Conservation (phyloP, 1,140 invertebrate genomes). For the Macrobrachium rosenbergii region DNA sequence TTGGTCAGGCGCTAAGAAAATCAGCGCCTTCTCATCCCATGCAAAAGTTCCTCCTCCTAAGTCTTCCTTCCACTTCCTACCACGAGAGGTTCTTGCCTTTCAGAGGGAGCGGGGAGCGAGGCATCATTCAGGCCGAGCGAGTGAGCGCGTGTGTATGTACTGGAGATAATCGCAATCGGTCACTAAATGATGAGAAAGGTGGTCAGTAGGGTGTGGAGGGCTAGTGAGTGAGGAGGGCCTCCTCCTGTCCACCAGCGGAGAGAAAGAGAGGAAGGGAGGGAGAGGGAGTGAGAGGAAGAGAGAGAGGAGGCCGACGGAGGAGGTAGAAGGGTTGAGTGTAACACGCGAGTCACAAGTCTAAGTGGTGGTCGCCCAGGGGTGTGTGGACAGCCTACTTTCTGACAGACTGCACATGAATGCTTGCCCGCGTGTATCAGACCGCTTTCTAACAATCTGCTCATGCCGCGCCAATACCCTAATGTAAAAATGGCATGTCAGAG, state of each 20-base stretch:
- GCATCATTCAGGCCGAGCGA: too few species aligned
- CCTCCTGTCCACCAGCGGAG: background rate
- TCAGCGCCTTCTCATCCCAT: too few species aligned
- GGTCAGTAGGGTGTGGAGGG: slow-evolving; percentile 37
- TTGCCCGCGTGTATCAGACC: slow-evolving; percentile 61
- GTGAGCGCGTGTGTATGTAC: too few species aligned
- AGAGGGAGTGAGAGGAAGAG: background rate
- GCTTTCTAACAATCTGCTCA: slow-evolving; percentile 64
- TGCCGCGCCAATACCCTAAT: slow-evolving; percentile 64
- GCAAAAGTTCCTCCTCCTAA: too few species aligned
- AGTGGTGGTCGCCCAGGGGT: slow-evolving; percentile 59
- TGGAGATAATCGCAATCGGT: slow-evolving; percentile 40
- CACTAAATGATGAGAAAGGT: slow-evolving; percentile 62
- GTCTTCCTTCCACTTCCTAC: too few species aligned
- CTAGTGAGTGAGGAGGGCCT: slow-evolving; percentile 1
- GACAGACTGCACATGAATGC: slow-evolving; percentile 65
- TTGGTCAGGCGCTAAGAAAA: too few species aligned
- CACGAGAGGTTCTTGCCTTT: too few species aligned
- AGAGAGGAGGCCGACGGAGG: slow-evolving; percentile 11
- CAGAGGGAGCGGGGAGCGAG: too few species aligned
- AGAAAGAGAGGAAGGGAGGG: background rate
- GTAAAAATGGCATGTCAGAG: slow-evolving; percentile 65
- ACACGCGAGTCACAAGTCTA: slow-evolving; percentile 54
- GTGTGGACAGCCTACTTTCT: slow-evolving; percentile 64
- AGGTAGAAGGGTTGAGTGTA: slow-evolving; percentile 29